Conservation (phyloP, 2,888 invertebrate species). For the Chaetogeoica ovagalla region DNA sequence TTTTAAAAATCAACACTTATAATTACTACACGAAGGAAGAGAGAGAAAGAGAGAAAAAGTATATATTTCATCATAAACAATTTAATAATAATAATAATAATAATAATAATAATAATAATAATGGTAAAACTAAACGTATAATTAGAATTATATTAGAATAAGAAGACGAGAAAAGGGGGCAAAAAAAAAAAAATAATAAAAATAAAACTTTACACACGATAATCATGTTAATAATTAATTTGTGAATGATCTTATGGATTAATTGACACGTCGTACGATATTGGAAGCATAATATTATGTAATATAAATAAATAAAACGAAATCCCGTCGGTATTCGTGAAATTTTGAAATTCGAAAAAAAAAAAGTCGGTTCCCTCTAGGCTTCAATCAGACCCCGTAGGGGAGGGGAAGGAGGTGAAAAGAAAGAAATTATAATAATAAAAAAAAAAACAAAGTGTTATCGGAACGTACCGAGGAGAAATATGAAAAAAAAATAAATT, state of each 20-base stretch:
- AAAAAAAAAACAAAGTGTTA: no score
- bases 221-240: conserved; percentile 22
- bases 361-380: no score
- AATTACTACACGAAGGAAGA: conserved; percentile 21
- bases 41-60: no score
- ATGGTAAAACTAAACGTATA: conserved; percentile 49
- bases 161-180: neutral
- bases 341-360: no score
- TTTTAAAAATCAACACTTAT: conserved; percentile 53
- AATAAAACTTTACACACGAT: conserved; percentile 1
- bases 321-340: no score
- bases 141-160: conserved; percentile 9
- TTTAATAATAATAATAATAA: conserved; percentile 43
- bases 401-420: no score
- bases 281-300: conserved; percentile 35
- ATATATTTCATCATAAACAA: conserved; percentile 43
- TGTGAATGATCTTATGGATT: conserved; percentile 46
- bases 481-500: no score
- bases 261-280: conserved; percentile 42
- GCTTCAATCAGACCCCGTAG: no score
- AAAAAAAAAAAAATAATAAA: neutral
- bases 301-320: conserved; percentile 32
- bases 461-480: no score
- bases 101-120: conserved; percentile 41
- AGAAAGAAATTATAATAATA: no score